Conservation (phyloP, 2,888 invertebrate species). For the Archaeoteleia sp. region DNA sequence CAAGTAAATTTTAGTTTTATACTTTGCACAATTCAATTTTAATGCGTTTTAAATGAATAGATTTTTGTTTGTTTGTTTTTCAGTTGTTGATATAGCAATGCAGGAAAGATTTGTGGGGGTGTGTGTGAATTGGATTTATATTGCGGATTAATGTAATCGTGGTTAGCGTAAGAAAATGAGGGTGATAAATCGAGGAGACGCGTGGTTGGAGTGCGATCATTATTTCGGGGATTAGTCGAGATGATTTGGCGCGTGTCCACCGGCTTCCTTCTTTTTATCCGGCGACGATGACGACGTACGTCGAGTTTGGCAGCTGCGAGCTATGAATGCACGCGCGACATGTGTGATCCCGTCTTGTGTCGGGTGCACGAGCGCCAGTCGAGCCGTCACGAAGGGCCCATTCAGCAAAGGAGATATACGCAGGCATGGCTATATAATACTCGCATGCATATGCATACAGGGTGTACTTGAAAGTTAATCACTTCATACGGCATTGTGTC, state of each 20-base stretch:
- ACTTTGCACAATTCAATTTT: no score
- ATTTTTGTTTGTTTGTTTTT: no score
- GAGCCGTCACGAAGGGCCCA: constrained; percentile 27
- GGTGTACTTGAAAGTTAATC: no score
- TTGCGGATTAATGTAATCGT: constrained; percentile 26
- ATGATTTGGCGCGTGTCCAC: constrained; percentile 45
- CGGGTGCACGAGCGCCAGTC: constrained; percentile 50
- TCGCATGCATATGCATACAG: constrained; percentile 26
- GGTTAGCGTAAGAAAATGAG: no score
- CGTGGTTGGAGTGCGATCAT: constrained; percentile 36
- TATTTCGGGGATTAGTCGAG: constrained; percentile 43
- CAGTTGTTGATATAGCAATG: no score
- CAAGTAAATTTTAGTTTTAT: no score
- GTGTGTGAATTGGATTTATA: no score
- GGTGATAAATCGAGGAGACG: no score
- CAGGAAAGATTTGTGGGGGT: no score
- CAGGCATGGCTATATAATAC: constrained; percentile 26
- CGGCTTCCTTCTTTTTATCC: constrained; percentile 37
- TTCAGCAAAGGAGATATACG: constrained; percentile 49
- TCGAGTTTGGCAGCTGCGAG: constrained; percentile 62
- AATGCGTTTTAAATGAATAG: no score
- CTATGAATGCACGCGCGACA: constrained; percentile 62
- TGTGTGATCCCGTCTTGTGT: constrained; percentile 61
- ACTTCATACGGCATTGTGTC: no score
- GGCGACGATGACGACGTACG: constrained; percentile 34